Conservation (phyloP, 2,888 invertebrate genomes). For the Pristionchus japonicus region DNA sequence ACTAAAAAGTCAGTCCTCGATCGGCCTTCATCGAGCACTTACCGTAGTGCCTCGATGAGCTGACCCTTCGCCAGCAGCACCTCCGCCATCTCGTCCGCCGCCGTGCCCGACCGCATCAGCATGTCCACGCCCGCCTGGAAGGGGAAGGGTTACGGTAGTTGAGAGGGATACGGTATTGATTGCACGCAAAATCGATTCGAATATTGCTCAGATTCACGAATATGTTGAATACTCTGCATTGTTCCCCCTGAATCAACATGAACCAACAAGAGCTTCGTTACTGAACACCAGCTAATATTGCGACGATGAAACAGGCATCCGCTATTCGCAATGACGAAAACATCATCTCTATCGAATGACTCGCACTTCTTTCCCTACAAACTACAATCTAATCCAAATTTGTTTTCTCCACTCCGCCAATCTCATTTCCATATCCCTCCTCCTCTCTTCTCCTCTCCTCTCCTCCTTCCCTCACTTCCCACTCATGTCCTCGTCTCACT, state of each 20-base stretch:
- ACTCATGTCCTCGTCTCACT: neutral
- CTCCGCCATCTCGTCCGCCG: slow-evolving; percentile 43
- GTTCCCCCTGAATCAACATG: no score
- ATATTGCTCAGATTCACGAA: no score
- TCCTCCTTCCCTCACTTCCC: neutral
- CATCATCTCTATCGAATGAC: neutral
- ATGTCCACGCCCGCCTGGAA: slow-evolving; percentile 45
- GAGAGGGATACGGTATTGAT: neutral
- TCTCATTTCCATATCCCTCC: no score
- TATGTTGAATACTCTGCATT: no score
- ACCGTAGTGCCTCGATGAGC: slow-evolving; percentile 42
- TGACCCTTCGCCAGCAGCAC: slow-evolving; percentile 45
- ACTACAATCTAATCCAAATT: neutral
- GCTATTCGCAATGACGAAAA: no score
- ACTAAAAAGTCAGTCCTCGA: neutral
- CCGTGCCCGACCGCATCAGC: slow-evolving; percentile 41
- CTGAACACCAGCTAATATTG: no score
- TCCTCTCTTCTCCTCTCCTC: neutral
- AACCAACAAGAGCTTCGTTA: no score
- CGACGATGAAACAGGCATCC: no score
- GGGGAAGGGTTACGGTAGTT: no score
- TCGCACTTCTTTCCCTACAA: neutral
- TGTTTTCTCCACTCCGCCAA: neutral
- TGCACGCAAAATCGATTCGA: neutral
- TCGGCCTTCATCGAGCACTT: neutral